These are phyloP conservation scores for Bos javanicus DNA, from an alignment of 2,113 vertebrate species.

Conservation along the genomic window DNA sequence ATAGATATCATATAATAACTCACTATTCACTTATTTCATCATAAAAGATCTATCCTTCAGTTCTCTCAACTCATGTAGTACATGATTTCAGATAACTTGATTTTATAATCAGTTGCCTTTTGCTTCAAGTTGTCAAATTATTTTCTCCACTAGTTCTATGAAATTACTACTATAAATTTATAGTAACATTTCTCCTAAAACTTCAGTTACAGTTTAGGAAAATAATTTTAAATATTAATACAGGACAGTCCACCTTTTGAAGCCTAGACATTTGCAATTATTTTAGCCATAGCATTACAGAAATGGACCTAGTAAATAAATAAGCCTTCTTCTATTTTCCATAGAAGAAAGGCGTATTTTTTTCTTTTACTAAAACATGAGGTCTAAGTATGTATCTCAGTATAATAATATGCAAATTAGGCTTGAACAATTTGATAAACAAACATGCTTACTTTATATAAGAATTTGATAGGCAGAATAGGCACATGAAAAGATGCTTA, in stretches of 20 bases:
- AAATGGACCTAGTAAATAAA: neutral
- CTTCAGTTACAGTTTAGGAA: neutral
- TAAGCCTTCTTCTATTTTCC: neutral
- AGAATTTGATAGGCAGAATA: neutral
- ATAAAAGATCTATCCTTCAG: neutral
- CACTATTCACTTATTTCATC: neutral
- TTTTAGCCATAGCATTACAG: neutral
- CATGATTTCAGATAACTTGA: neutral
- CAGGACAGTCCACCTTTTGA: neutral
- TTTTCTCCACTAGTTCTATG: neutral
- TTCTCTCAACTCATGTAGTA: neutral
- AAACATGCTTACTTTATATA: neutral
- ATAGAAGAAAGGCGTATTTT: neutral
- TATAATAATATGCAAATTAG: neutral
- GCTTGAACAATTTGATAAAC: neutral
- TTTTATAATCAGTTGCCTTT: neutral
- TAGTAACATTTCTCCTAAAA: neutral
- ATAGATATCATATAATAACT: neutral
- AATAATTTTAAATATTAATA: neutral
- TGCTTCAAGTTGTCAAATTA: neutral
- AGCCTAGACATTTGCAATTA: neutral
- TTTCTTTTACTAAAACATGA: conserved; percentile 9
- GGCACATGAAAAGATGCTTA: neutral
- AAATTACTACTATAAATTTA: neutral
- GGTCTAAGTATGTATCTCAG: neutral